Evolutionary conservation across 1,140 invertebrate species (phyloP).

Genomic region (Zaprionus capensis): DNA sequence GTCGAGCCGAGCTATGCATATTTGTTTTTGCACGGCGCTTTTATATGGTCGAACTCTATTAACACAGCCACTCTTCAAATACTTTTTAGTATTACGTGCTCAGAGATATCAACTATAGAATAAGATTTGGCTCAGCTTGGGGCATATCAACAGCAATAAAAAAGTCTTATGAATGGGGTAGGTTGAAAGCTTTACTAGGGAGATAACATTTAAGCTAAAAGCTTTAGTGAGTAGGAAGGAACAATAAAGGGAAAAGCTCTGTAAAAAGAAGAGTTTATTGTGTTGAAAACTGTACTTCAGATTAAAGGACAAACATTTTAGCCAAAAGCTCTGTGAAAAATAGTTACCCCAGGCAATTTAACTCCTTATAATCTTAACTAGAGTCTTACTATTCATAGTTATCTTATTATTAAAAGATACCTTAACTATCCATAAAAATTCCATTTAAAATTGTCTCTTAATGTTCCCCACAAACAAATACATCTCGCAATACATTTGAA

Average conservation of each 20-base stretch:
- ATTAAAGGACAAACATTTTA: no score
- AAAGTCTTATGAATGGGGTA: background rate
- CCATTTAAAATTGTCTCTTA: background rate
- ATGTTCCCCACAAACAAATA: background rate
- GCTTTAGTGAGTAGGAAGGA: background rate
- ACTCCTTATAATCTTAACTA: no score
- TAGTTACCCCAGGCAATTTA: no score
- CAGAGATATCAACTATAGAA: constrained; percentile 23
- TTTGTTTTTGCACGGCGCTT: constrained; percentile 59
- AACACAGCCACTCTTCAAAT: constrained; percentile 27
- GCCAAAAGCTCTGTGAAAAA: no score
- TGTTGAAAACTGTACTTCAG: no score
- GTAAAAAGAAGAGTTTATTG: no score
- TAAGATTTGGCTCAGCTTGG: background rate
- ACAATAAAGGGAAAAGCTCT: no score
- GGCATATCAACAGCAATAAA: background rate
- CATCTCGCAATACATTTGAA: background rate
- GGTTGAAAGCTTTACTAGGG: background rate
- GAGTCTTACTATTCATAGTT: no score
- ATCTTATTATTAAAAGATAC: no score
- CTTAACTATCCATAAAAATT: background rate
- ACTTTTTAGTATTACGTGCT: constrained; percentile 31
- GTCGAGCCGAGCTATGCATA: constrained; percentile 59
- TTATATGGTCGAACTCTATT: constrained; percentile 35
- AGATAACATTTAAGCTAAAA: background rate